Conservation (phyloP, 2,797 vertebrate genomes). For the Hylomyscus alleni region DNA sequence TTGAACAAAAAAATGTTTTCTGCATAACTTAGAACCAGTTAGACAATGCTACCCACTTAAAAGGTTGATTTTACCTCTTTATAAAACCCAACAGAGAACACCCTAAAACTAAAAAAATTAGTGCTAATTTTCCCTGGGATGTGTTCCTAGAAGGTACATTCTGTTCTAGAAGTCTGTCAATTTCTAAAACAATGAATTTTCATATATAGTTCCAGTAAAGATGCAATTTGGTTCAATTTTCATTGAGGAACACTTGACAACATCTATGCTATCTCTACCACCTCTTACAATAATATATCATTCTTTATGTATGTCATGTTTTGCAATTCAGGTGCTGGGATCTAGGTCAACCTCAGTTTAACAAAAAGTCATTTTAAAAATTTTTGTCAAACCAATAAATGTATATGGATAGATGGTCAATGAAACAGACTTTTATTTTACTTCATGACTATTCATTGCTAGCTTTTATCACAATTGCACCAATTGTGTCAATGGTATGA, state of each 20-base stretch:
- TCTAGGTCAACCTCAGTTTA: conserved; percentile 51
- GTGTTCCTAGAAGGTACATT: neutral
- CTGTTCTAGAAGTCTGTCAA: neutral
- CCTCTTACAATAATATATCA: conserved; percentile 3
- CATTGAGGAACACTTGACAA: conserved; percentile 51
- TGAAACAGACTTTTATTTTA: neutral
- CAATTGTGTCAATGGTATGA: neutral
- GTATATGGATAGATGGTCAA: neutral
- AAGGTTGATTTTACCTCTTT: neutral
- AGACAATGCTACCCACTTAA: neutral
- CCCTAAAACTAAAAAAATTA: neutral
- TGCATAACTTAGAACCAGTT: neutral
- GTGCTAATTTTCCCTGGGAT: neutral
- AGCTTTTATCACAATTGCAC: neutral
- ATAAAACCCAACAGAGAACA: neutral
- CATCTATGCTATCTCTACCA: neutral
- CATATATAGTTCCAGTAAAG: neutral
- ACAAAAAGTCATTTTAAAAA: conserved; percentile 49
- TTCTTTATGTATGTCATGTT: conserved; percentile 50
- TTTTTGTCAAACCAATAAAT: conserved; percentile 45
- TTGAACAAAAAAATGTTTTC: neutral
- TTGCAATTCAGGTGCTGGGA: conserved; percentile 17
- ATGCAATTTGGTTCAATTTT: conserved; percentile 69
- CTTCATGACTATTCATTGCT: neutral
- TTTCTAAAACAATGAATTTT: neutral